Base-by-base conservation (phyloP, 1,140 invertebrate species). In the Agrypnia vestita region DNA sequence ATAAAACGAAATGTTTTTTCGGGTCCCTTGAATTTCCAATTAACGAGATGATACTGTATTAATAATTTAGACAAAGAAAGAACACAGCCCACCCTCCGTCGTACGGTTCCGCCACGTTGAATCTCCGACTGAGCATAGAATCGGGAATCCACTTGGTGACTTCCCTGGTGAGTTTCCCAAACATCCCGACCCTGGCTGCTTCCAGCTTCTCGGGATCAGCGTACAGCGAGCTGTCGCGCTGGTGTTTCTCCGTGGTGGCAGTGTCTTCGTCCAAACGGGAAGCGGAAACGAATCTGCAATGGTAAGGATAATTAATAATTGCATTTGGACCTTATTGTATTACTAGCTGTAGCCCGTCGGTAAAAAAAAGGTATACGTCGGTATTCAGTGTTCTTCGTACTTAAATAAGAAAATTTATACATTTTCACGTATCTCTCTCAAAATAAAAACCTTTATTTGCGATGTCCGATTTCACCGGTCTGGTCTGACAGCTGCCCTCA, bases 51-150 rank as follows among this genome's bases (percentile, higher is more conserved):
- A n/a, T n/a, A n/a, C n/a, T 51, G 8, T 51, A 51, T 8, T 13
- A 51, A 51, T 51, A 51, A 51, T 10, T 1, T 19, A 47, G 19
- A 67, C 35, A 10, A 21, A 47, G n/a, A n/a, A n/a, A n/a, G n/a
- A n/a, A n/a, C n/a, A n/a, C n/a, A 25, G n/a, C 46, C 64, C 21
- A 89, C 88, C 91, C 92, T 62, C 89, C 90, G 3, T 87, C 89
- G 56, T 92, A 94, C 0, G 97, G 96, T 88, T 98, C 95, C 0
- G 97, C 95, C 10, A 99, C 94, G 86, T 99, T 99, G 85, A 99
- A 99, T 53, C 97, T 90, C 85, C 97, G 97, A 85, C 96, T 99
- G 0, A 99, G 89, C 13, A 98, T 85, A 72, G 93, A 90, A 72
- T 94, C 92, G 0, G 98, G 98, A 84, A 95, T 92, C 98, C 98